Conservation (phyloP, 2,797 vertebrate genomes). For the Pempheris klunzingeri region DNA sequence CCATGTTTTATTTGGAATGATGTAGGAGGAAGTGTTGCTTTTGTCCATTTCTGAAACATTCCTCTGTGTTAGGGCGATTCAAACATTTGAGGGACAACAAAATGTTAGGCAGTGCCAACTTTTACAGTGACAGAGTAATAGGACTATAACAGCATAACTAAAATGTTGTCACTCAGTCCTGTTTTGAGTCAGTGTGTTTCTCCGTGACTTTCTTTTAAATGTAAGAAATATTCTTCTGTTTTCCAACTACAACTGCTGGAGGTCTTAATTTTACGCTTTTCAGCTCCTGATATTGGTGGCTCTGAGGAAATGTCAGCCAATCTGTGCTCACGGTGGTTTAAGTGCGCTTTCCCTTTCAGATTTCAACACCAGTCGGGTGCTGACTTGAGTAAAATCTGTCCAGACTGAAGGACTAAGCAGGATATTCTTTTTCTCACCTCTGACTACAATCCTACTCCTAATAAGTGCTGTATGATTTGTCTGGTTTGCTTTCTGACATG, state of each 20-base stretch:
- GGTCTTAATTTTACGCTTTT: neutral
- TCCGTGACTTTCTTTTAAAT: neutral
- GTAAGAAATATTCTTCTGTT: neutral
- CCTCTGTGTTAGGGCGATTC: neutral
- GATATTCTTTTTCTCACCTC: neutral
- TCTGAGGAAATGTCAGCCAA: neutral
- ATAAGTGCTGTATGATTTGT: neutral
- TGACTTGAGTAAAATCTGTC: neutral
- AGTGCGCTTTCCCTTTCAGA: constrained; percentile 1
- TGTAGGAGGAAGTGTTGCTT: neutral
- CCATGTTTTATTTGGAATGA: constrained; percentile 38
- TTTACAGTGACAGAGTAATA: neutral
- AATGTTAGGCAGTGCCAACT: neutral
- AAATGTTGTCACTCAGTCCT: too few species aligned
- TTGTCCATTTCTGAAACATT: neutral
- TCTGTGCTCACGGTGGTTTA: neutral
- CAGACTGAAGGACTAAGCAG: neutral
- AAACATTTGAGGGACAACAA: neutral
- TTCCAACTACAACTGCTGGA: neutral
- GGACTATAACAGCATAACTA: too few species aligned
- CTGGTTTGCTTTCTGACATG: neutral
- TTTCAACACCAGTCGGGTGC: neutral
- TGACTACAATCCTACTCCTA: neutral
- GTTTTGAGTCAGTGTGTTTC: too few species aligned
- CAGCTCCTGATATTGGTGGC: neutral